Percentiles rank a stretch among this genome's conserved stretches.
Evolutionary conservation across 2,888 invertebrate genomes (phyloP).

Genomic region (Petrophora chlorosata): DNA sequence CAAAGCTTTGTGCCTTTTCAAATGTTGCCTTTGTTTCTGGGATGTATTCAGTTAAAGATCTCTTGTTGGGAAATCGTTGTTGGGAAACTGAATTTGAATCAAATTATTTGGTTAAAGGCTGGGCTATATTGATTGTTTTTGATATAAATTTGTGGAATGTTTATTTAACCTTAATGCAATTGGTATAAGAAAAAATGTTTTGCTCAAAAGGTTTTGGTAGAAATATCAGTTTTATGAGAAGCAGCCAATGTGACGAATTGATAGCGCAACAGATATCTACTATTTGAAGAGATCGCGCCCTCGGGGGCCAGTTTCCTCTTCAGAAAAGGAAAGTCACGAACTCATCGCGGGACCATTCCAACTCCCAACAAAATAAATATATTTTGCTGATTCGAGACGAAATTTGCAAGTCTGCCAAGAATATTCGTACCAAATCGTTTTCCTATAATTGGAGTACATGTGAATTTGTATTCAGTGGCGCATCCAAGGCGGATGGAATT

Average conservation of each 20-base stretch:
- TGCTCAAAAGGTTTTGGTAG: background rate
- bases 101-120: no score
- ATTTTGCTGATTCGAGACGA: constrained; percentile 80
- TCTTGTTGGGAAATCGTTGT: constrained; percentile 23
- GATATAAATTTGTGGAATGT: no score
- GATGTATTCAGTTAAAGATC: constrained; percentile 11
- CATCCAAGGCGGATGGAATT: constrained; percentile 80
- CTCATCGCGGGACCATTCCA: constrained; percentile 68
- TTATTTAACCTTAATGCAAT: no score
- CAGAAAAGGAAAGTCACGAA: constrained; percentile 67
- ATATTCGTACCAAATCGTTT: constrained; percentile 84
- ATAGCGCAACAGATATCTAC: constrained; percentile 43
- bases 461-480: constrained; percentile 84
- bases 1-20: constrained; percentile 21
- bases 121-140: no score
- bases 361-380: constrained; percentile 80
- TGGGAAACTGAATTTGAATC: constrained; percentile 18
- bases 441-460: constrained; percentile 84
- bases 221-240: constrained; percentile 34
- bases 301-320: constrained; percentile 53
- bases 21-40: constrained; percentile 13
- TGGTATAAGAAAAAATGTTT: no score
- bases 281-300: constrained; percentile 32
- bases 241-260: constrained; percentile 28
- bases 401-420: constrained; percentile 84